A percentile compares a stretch with the other conserved stretches of the same genome.
Conservation (phyloP, 2,888 invertebrate species). For the Eristalis arbustorum region DNA sequence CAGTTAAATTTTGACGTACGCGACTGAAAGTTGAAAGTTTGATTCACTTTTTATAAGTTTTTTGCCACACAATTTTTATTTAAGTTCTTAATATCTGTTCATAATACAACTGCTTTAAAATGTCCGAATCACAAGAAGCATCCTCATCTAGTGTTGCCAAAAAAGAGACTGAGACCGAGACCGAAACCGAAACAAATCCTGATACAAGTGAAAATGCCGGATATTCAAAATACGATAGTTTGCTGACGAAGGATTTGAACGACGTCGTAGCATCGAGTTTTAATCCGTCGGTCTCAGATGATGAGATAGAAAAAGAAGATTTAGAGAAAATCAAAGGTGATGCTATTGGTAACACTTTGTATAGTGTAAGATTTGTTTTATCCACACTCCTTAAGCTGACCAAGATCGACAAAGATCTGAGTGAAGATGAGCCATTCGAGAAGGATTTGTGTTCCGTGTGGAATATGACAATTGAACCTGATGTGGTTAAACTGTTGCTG, state of each 20-base stretch:
- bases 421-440: constrained; percentile 83
- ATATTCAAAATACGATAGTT: constrained; percentile 7
- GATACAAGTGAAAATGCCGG: constrained; percentile 4
- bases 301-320: constrained; percentile 74
- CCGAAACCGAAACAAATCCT: not conserved
- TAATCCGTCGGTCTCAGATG: constrained; percentile 72
- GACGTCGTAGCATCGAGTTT: constrained; percentile 58
- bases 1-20: constrained; percentile 37
- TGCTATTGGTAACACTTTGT: constrained; percentile 89
- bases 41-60: constrained; percentile 2
- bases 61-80: not conserved
- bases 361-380: constrained; percentile 88
- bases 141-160: constrained; percentile 18
- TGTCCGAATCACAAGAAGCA: constrained; percentile 48
- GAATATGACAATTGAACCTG: constrained; percentile 92
- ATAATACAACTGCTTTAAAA: not conserved
- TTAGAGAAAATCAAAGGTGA: constrained; percentile 84
- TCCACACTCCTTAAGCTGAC: constrained; percentile 85
- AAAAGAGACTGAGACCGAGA: not conserved
- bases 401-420: constrained; percentile 82
- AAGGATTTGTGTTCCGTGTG: constrained; percentile 88
- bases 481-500: constrained; percentile 86
- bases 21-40: constrained; percentile 26
- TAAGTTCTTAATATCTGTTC: not conserved
- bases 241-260: not conserved